These are phyloP conservation scores for Pseudomugil tenellus DNA, from an alignment of 2,797 vertebrate genomes.

Conservation along the genomic window DNA sequence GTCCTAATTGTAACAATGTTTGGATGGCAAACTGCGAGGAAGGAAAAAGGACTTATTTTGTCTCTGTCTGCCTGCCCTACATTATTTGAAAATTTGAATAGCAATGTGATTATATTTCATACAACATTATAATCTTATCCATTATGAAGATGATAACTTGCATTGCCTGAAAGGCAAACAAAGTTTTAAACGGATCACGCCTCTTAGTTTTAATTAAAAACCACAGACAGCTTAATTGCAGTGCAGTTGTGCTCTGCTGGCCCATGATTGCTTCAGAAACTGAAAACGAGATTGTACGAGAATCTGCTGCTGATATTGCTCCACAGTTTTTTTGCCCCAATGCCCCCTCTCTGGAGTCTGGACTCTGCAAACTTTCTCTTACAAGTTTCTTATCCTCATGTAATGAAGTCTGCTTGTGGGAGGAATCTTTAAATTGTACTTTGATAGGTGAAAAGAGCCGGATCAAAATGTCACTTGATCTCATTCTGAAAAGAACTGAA, in stretches of 20 bases:
- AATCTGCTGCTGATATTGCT: conserved; percentile 63
- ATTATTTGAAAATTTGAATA: conserved; percentile 58
- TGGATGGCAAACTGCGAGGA: conserved; percentile 60
- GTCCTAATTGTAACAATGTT: conserved; percentile 80
- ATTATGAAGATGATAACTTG: conserved; percentile 76
- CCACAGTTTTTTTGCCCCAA: conserved; percentile 53
- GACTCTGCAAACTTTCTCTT: conserved; percentile 57
- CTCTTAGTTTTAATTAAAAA: conserved; percentile 84
- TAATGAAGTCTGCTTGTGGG: conserved; percentile 39
- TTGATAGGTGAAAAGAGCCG: conserved; percentile 47
- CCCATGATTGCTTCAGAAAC: conserved; percentile 76
- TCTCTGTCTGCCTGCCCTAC: conserved; percentile 36
- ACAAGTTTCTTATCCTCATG: conserved; percentile 42
- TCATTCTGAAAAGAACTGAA: conserved; percentile 50
- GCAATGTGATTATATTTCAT: conserved; percentile 75
- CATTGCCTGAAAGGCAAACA: conserved; percentile 82
- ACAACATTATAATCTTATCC: conserved; percentile 67
- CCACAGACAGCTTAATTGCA: conserved; percentile 82
- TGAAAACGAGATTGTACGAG: conserved; percentile 63
- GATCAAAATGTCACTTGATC: conserved; percentile 65
- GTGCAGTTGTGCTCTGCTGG: conserved; percentile 79
- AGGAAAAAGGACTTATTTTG: conserved; percentile 46
- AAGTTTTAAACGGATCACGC: conserved; percentile 79
- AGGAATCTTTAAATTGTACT: conserved; percentile 52
- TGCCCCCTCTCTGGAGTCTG: conserved; percentile 45